Evolutionary conservation across 2,797 vertebrate species (phyloP), one percentile per base, ranked within the genome.

Genomic region (Neomorphus geoffroyi): DNA sequence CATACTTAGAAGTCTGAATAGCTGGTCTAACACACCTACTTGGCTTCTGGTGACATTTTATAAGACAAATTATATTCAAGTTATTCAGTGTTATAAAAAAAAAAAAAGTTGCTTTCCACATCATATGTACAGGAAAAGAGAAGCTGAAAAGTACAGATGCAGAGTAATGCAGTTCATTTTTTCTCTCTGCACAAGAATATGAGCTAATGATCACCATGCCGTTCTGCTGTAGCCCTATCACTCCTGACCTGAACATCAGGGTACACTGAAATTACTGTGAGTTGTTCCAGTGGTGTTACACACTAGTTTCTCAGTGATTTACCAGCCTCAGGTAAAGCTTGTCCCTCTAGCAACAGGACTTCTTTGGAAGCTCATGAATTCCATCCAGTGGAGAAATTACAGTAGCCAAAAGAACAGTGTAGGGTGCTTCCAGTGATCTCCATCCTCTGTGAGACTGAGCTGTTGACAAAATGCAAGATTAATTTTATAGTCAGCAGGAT

Each of bases 351-450:
- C 53, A 69, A 2, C 3, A 2, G 23, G 13, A 58, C 1, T 3
- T 32, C 41, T 86, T 85, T 77, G 41, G 41, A 79, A 92, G 62
- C 37, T 86, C 58, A 39, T 33, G 18, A 71, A 79, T 79, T 90
- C 61, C 18, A 51, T 19, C 10, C 1, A 0, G 14, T 48, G 28
- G 35, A 79, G 54, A 90, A 78, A 78, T 1, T 1, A 7, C 2
- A 1, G 53, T 19, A 73, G 65, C 33, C 13, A 82, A 91, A 69
- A 8, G 64, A 73, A 62, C 1, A 1, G 1, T 48, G 56, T 30
- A 22, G 35, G 37, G 22, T 24, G 45, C 27, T 90, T 92, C 41
- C 77, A 50, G 60, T 61, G 53, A 67, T 57, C 71, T 51, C 30
- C 11, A 9, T 85, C 26, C 45, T 50, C 54, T 69, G 17, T 13